Percentiles rank a stretch among this genome's conserved stretches.
Conservation (phyloP, 2,797 vertebrate species). For the Microchirus variegatus region DNA sequence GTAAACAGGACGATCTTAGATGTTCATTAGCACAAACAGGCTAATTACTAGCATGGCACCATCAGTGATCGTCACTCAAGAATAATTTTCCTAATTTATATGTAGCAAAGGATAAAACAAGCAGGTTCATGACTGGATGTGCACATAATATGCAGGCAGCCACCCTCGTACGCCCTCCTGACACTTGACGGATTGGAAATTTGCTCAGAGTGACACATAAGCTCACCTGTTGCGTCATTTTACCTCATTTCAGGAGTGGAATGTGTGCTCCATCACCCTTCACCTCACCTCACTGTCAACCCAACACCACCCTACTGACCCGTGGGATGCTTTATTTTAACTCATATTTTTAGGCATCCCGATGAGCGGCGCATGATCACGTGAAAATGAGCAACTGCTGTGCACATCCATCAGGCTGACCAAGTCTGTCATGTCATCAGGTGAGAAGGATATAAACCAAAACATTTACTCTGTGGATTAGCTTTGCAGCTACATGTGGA, state of each 20-base stretch:
- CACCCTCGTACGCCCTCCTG: neutral
- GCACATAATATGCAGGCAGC: neutral
- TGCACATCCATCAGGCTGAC: slow-evolving; percentile 28
- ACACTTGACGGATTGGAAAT: slow-evolving; percentile 4
- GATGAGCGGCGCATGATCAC: slow-evolving; percentile 41
- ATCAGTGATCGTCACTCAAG: slow-evolving; percentile 13
- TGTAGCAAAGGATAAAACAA: slow-evolving; percentile 4
- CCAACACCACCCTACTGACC: slow-evolving; percentile 49
- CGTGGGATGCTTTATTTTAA: slow-evolving; percentile 54
- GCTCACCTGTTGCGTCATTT: slow-evolving; percentile 34
- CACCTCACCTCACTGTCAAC: slow-evolving; percentile 51
- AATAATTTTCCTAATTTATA: slow-evolving; percentile 1
- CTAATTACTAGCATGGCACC: slow-evolving; percentile 37
- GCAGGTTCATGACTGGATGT: neutral
- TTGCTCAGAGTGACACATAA: slow-evolving; percentile 25
- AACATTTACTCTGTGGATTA: slow-evolving; percentile 18
- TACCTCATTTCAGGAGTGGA: slow-evolving; percentile 37
- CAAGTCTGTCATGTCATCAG: slow-evolving; percentile 9
- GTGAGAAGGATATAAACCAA: slow-evolving; percentile 9
- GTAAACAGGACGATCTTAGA: slow-evolving; percentile 65
- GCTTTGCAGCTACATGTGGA: slow-evolving; percentile 17
- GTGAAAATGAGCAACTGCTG: slow-evolving; percentile 55
- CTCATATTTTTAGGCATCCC: slow-evolving; percentile 64
- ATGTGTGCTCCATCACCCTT: slow-evolving; percentile 38
- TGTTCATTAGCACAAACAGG: slow-evolving; percentile 49